Evolutionary conservation across 2,797 vertebrate genomes (phyloP).

Genomic region (Alosa sapidissima): DNA sequence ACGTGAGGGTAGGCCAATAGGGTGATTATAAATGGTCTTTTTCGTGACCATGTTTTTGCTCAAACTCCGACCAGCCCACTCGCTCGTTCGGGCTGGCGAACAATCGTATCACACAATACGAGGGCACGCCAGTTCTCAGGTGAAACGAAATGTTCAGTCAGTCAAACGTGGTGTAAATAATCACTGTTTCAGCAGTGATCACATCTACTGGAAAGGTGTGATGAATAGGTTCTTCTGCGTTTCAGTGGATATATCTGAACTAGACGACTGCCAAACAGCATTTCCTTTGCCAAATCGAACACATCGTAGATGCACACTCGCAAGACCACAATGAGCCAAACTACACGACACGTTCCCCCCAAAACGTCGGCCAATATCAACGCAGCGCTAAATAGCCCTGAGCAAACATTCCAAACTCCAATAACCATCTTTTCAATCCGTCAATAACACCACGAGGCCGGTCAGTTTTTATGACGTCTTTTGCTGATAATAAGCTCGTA

Average conservation of each 20-base stretch:
- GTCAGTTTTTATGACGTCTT: slow-evolving; percentile 41
- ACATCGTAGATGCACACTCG: slow-evolving; percentile 52
- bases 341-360: slow-evolving; percentile 63
- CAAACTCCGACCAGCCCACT: slow-evolving; percentile 64
- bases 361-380: slow-evolving; percentile 61
- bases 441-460: slow-evolving; percentile 32
- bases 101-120: slow-evolving; percentile 55
- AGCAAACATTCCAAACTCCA: slow-evolving; percentile 59
- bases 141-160: slow-evolving; percentile 55
- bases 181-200: slow-evolving; percentile 16
- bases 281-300: slow-evolving; percentile 41
- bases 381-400: slow-evolving; percentile 33
- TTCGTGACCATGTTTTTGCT: slow-evolving; percentile 41
- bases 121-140: slow-evolving; percentile 56
- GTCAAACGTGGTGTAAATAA: slow-evolving; percentile 41
- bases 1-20: slow-evolving; percentile 27
- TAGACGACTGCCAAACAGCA: slow-evolving; percentile 50
- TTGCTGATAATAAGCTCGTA: slow-evolving; percentile 47
- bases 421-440: slow-evolving; percentile 34
- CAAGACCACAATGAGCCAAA: slow-evolving; percentile 58
- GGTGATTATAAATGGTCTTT: slow-evolving; percentile 20
- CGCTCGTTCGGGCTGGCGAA: slow-evolving; percentile 56
- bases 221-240: slow-evolving; percentile 26
- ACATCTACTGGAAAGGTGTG: slow-evolving; percentile 27
- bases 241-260: slow-evolving; percentile 24